Conservation (phyloP, 2,888 invertebrate species). For the Chaitophorus viminalis region DNA sequence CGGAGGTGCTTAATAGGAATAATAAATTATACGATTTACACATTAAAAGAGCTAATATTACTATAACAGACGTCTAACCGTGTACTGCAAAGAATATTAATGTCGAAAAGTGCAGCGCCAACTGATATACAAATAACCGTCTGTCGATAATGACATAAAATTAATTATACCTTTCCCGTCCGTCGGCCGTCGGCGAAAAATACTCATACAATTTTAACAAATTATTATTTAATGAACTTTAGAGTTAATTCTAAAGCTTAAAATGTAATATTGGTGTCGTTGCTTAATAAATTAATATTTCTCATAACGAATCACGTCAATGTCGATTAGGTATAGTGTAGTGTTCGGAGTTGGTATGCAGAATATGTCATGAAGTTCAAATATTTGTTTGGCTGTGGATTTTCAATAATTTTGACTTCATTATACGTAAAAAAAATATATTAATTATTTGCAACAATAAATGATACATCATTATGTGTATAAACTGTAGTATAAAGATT, state of each 20-base stretch:
- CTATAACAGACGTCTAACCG: neutral
- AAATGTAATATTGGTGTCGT: neutral
- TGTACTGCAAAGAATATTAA: neutral
- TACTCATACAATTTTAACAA: neutral
- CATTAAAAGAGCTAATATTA: neutral
- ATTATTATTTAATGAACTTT: neutral
- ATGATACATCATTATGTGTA: neutral
- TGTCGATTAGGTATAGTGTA: neutral
- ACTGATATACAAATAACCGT: neutral
- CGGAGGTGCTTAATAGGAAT: neutral
- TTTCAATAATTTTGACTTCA: neutral
- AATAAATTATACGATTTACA: neutral
- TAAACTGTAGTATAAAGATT: neutral
- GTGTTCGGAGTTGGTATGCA: neutral
- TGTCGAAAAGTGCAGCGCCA: neutral
- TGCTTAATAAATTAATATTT: slow-evolving; percentile 18
- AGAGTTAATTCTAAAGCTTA: neutral
- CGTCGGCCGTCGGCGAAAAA: neutral
- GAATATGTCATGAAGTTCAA: slow-evolving; percentile 16
- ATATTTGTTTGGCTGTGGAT: neutral
- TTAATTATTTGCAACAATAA: neutral
- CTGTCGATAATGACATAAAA: neutral
- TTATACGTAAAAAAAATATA: neutral
- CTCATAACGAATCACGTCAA: neutral
- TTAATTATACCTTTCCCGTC: neutral